Evolutionary conservation across 2,888 invertebrate species (phyloP), one percentile per base, ranked within the genome.

Genomic region (Dolichopus griseipennis): DNA sequence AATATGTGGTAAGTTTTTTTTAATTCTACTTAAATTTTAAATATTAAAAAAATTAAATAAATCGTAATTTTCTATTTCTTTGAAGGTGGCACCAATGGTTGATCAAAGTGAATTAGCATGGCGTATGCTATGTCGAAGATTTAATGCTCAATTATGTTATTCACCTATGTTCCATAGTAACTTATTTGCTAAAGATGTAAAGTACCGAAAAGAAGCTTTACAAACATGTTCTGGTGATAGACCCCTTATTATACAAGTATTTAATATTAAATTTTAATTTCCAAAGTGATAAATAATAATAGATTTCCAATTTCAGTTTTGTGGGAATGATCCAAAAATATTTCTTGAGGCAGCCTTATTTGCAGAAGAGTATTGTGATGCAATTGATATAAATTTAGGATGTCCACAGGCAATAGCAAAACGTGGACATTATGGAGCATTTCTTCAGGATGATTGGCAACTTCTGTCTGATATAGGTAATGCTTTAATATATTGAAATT

Each of bases 361-460:
- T 64, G 97, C 93, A 8, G 91, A 95, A 80, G 87, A 88, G 66
- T 83, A 88, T 75, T 98, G 97, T 84, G 95, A 96, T 83, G 98
- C 94, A 9, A 89, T 99, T 70, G 99, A 99, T 81, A 87, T 99
- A 67, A 99, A 99, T 83, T 86, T 99, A 71, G 99, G 99, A 5
- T 99, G 99, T 81, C 98, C 99, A 0, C 99, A 99, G 82, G 90
- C 93, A 22, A 98, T 99, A 75, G 99, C 99, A 1, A 93, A 93
- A 78, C 85, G 95, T 73, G 99, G 99, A 10, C 92, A 90, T 81
- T 99, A 99, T 83, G 98, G 98, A 18, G 90, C 97, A 34, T 99
- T 92, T 83, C 85, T 99, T 41, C 96, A 97, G 83, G 95, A 98
- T 76, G 96, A 97, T 75, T 97, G 97, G 97, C 85, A 90, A 27